Evolutionary conservation across 2,797 vertebrate species (phyloP).

Genomic region (Sebastes wilsoni): DNA sequence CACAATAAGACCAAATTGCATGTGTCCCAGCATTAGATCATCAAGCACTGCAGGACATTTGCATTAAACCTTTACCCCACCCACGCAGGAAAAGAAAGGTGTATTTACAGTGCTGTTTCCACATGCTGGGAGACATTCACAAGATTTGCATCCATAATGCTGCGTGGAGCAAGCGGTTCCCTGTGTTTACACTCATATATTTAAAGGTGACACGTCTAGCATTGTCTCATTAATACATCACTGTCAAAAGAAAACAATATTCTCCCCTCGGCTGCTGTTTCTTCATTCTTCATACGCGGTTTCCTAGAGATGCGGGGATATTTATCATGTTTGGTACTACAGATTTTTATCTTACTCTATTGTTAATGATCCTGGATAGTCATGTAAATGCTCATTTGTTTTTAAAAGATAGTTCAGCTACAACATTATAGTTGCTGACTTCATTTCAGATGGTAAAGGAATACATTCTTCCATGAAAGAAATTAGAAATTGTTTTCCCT

Average conservation of each 20-base stretch:
- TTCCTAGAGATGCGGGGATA: not conserved
- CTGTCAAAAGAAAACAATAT: constrained; percentile 49
- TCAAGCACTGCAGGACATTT: constrained; percentile 17
- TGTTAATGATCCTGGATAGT: not conserved
- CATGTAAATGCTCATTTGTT: not conserved
- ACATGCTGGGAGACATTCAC: constrained; percentile 45
- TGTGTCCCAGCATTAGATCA: not conserved
- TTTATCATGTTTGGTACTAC: not conserved
- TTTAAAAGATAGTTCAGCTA: not conserved
- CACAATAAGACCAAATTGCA: not conserved
- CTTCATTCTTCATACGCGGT: not conserved
- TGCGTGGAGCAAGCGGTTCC: constrained; percentile 45
- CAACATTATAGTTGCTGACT: not conserved
- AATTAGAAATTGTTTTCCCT: not conserved
- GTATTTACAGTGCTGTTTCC: constrained; percentile 17
- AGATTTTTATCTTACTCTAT: not conserved
- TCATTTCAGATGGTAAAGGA: not conserved
- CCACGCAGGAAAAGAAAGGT: not conserved
- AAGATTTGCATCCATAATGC: constrained; percentile 46
- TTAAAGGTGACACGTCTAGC: constrained; percentile 53
- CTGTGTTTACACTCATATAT: constrained; percentile 58
- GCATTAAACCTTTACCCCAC: constrained; percentile 11
- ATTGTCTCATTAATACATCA: constrained; percentile 58
- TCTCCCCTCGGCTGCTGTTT: constrained; percentile 25
- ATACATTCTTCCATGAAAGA: not conserved